These are phyloP conservation scores for Nasonia vitripennis DNA, from an alignment of 1,140 invertebrate genomes.

Conservation along the genomic window DNA sequence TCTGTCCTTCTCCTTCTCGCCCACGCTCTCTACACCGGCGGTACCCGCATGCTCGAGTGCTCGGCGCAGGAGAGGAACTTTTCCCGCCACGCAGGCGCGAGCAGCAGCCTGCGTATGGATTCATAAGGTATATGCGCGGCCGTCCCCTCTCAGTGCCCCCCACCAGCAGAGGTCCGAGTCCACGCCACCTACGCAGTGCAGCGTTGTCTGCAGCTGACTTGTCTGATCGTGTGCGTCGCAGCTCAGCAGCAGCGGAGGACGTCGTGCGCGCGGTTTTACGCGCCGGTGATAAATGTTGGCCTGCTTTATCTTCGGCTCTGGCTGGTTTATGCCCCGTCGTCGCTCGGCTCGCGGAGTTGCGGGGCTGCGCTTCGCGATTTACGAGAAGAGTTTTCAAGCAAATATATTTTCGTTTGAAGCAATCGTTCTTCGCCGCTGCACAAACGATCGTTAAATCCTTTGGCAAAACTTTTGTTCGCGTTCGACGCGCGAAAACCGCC, in stretches of 20 bases:
- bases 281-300: background rate
- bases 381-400: background rate
- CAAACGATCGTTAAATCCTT: background rate
- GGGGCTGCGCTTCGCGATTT: background rate
- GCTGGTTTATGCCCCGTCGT: background rate
- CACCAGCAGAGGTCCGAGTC: background rate
- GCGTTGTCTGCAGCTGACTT: background rate
- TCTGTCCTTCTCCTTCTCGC: slow-evolving; percentile 23
- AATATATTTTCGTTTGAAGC: background rate
- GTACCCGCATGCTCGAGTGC: background rate
- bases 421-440: background rate
- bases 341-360: background rate
- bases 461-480: background rate
- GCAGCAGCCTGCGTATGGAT: background rate
- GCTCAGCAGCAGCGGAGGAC: too few relatives aligned
- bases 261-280: background rate
- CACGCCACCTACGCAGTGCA: background rate
- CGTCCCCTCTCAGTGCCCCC: background rate
- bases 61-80: background rate
- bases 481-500: too few relatives aligned
- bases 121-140: slow-evolving; percentile 9
- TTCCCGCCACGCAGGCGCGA: background rate
- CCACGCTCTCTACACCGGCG: background rate
- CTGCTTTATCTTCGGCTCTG: background rate
- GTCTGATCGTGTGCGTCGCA: background rate